These are phyloP conservation scores for Varanus komodoensis DNA, from an alignment of 2,113 vertebrate species.

Conservation along the genomic window DNA sequence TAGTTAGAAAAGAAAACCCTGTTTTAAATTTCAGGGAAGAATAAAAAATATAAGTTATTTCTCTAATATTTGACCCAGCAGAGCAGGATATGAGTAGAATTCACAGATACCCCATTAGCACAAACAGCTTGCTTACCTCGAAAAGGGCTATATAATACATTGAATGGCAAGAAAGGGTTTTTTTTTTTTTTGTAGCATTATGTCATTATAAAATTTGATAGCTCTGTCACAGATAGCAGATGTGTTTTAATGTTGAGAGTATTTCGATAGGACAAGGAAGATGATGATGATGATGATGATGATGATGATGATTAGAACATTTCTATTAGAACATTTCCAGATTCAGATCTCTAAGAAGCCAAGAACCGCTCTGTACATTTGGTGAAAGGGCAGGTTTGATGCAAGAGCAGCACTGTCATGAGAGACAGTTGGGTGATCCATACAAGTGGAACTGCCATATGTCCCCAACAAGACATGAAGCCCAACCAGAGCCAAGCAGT, in stretches of 20 bases:
- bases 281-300: too few species aligned
- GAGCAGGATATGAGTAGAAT: neutral
- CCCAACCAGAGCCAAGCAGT: neutral
- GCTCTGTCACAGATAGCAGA: neutral
- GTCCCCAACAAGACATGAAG: neutral
- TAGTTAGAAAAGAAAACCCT: neutral
- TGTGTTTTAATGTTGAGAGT: neutral
- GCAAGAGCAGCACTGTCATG: neutral
- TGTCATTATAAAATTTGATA: neutral
- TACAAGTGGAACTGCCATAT: neutral
- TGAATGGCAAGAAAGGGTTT: neutral
- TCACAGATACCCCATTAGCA: neutral
- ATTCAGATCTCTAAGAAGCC: neutral
- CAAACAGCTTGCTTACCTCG: too few species aligned
- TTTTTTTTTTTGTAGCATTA: neutral
- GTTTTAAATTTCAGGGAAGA: neutral
- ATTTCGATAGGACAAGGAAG: neutral
- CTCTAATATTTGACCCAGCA: neutral
- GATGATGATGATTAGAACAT: too few species aligned
- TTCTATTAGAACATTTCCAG: too few species aligned
- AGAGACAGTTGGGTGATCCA: neutral
- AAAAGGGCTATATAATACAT: neutral
- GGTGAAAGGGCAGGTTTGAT: neutral
- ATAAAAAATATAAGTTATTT: neutral
- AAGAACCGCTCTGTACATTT: neutral